Percentiles rank a stretch among this genome's conserved stretches.
These are phyloP conservation scores for Aquatica leii DNA, from an alignment of 2,888 invertebrate genomes.

Conservation along the genomic window DNA sequence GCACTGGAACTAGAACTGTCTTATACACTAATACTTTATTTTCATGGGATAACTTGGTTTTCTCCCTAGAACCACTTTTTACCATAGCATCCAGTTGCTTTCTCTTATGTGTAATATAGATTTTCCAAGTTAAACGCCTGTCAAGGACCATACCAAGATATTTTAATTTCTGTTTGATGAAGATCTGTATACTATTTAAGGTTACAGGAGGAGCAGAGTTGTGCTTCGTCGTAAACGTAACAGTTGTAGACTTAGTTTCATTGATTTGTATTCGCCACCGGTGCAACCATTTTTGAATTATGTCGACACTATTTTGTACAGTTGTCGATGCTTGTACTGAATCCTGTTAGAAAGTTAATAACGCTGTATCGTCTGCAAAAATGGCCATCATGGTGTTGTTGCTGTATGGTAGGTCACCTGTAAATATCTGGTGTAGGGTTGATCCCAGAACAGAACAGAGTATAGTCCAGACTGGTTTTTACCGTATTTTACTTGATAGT, in stretches of 20 bases:
- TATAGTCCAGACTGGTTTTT: constrained; percentile 7
- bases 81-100: constrained; percentile 5
- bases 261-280: constrained; percentile 6
- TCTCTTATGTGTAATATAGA: not conserved
- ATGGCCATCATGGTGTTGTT: constrained; percentile 3
- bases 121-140: not conserved
- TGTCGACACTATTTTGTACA: constrained; percentile 7
- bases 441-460: not conserved
- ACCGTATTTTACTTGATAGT: not conserved
- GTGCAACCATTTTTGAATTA: constrained; percentile 1
- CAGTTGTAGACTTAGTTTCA: constrained; percentile 4
- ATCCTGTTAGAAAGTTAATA: not conserved
- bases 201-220: not conserved
- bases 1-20: not conserved
- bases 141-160: constrained; percentile 3
- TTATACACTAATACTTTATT: not conserved
- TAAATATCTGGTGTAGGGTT: constrained; percentile 5
- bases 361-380: constrained; percentile 2
- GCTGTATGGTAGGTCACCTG: not conserved
- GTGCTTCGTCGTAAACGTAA: not conserved
- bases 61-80: not conserved
- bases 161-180: constrained; percentile 5
- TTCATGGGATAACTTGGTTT: not conserved
- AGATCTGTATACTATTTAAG: not conserved
- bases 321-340: not conserved